These are phyloP conservation scores for Pagetopsis macropterus DNA, from an alignment of 2,797 vertebrate genomes.

Conservation along the genomic window DNA sequence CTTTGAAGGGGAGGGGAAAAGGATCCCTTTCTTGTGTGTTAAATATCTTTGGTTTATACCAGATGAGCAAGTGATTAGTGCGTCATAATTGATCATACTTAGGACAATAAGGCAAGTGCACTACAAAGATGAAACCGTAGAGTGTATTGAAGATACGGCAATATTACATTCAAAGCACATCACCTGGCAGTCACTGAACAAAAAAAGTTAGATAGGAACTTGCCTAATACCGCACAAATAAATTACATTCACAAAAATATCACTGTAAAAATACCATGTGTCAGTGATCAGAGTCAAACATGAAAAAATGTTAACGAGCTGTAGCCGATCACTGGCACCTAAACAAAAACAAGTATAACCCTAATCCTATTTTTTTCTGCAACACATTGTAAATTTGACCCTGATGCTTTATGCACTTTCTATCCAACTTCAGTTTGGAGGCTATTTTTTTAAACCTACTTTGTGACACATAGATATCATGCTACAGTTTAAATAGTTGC, in stretches of 20 bases:
- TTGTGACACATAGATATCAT: constrained; percentile 82
- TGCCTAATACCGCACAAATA: constrained; percentile 81
- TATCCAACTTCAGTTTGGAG: constrained; percentile 66
- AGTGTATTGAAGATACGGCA: constrained; percentile 84
- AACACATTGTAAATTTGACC: constrained; percentile 48
- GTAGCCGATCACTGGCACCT: constrained; percentile 63
- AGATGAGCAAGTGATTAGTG: constrained; percentile 37
- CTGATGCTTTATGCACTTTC: constrained; percentile 49
- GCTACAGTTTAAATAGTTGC: constrained; percentile 85
- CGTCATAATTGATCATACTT: constrained; percentile 44
- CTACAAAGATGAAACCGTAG: constrained; percentile 75
- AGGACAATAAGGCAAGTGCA: constrained; percentile 62
- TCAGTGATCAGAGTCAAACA: constrained; percentile 66
- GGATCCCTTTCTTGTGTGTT: constrained; percentile 45
- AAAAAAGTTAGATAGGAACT: constrained; percentile 70
- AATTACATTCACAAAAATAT: constrained; percentile 82
- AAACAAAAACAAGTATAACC: constrained; percentile 61
- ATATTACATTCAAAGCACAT: constrained; percentile 83
- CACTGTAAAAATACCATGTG: constrained; percentile 75
- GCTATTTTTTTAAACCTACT: constrained; percentile 70
- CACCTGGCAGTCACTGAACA: constrained; percentile 79
- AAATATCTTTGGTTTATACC: constrained; percentile 33
- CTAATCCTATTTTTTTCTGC: constrained; percentile 67
- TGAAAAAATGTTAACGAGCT: constrained; percentile 66
- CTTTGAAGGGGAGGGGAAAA: constrained; percentile 44